These are phyloP conservation scores for Ptilonorhynchus violaceus DNA, from an alignment of 2,113 vertebrate species.

Conservation along the genomic window DNA sequence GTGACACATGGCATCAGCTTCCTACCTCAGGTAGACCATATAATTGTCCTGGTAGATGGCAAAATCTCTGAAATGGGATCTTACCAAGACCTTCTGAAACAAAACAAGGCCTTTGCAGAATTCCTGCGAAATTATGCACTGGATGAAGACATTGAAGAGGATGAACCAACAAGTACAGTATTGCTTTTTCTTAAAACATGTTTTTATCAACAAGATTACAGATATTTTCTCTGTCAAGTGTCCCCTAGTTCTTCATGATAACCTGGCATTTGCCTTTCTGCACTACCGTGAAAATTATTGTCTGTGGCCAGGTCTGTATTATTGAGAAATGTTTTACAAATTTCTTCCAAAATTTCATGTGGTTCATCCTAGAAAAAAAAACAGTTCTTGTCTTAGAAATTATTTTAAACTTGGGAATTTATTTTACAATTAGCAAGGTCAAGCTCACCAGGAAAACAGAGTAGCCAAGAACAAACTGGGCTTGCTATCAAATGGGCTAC, in stretches of 20 bases:
- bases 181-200: not conserved
- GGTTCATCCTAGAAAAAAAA: not conserved
- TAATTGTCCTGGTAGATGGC: slow-evolving; percentile 88
- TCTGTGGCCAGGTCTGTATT: not conserved
- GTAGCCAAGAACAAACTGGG: not conserved
- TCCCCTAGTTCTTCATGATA: not conserved
- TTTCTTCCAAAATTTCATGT: not conserved
- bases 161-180: slow-evolving; percentile 73
- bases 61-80: slow-evolving; percentile 90
- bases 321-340: not conserved
- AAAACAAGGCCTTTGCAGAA: slow-evolving; percentile 88
- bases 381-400: not conserved
- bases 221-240: not conserved
- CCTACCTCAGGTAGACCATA: slow-evolving; percentile 90
- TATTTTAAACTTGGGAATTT: not conserved
- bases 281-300: not conserved
- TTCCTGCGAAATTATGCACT: slow-evolving; percentile 89
- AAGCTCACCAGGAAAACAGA: not conserved
- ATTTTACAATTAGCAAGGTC: not conserved
- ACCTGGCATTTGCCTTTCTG: not conserved
- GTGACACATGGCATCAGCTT: slow-evolving; percentile 94
- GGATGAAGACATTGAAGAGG: slow-evolving; percentile 81
- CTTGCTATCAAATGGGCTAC: not conserved
- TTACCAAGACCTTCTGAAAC: slow-evolving; percentile 84
- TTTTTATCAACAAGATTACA: not conserved